Conservation (phyloP, 2,797 vertebrate genomes). For the Cynopterus sphinx region DNA sequence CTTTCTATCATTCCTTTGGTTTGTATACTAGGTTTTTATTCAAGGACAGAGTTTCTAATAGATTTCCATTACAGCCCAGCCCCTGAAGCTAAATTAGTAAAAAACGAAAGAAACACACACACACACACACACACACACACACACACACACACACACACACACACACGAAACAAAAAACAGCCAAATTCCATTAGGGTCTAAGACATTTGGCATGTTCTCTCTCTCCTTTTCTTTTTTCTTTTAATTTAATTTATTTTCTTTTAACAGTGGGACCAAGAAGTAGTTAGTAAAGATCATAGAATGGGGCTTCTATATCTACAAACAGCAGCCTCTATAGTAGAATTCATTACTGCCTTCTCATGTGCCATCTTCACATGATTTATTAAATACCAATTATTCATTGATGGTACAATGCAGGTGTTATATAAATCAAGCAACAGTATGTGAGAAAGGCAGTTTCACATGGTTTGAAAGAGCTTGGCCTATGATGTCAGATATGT, state of each 20-base stretch:
- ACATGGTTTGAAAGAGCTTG: not conserved
- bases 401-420: not conserved
- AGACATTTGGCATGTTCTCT: not conserved
- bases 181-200: not conserved
- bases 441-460: not conserved
- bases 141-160: too few species aligned
- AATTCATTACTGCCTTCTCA: not conserved
- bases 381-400: slow-evolving; percentile 11
- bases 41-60: not conserved
- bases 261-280: not conserved
- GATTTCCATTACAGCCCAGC: not conserved
- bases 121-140: too few species aligned
- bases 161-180: not conserved
- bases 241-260: not conserved
- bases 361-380: not conserved
- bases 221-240: not conserved
- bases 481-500: not conserved
- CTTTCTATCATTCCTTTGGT: not conserved
- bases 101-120: too few species aligned
- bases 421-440: not conserved
- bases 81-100: not conserved
- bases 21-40: not conserved
- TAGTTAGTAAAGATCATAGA: not conserved
- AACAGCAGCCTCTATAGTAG: not conserved
- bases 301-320: not conserved